Conservation (phyloP, 1,140 invertebrate species). For the Cephus cinctus region DNA sequence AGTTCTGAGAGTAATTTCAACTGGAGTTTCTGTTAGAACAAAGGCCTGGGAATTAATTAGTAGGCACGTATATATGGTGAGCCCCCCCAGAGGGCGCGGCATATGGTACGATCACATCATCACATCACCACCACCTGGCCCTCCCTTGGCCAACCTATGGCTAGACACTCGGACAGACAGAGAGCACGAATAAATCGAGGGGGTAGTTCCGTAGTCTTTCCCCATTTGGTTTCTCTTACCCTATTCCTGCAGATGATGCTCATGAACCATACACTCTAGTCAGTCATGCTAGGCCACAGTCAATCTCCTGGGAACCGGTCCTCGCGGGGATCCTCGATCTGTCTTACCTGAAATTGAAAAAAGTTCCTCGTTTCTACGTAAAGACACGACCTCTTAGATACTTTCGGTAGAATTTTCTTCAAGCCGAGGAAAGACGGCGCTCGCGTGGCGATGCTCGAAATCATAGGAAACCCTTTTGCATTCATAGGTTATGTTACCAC, state of each 20-base stretch:
- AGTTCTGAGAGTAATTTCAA: neutral
- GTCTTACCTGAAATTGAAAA: conserved; percentile 1
- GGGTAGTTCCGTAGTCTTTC: too few relatives aligned
- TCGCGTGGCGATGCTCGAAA: neutral
- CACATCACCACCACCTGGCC: conserved; percentile 45
- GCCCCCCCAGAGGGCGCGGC: conserved; percentile 45
- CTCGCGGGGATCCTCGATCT: neutral
- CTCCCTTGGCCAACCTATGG: too few relatives aligned
- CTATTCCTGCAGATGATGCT: neutral
- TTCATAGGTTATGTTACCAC: too few relatives aligned
- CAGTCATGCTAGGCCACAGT: conserved; percentile 32
- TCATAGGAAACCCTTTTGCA: neutral
- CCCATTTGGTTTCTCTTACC: conserved; percentile 16
- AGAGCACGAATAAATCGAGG: neutral
- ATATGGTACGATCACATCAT: conserved; percentile 55
- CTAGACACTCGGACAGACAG: neutral
- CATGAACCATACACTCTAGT: conserved; percentile 16
- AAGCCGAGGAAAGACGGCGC: neutral
- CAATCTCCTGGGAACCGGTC: conserved; percentile 5
- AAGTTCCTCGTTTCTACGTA: conserved; percentile 3
- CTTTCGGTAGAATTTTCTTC: neutral
- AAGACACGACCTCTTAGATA: neutral
- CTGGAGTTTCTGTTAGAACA: conserved; percentile 44
- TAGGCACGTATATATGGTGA: conserved; percentile 34
- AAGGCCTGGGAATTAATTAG: conserved; percentile 55